Base-by-base conservation (phyloP, 2,888 invertebrate species). In the Cosmopolites sordidus region DNA sequence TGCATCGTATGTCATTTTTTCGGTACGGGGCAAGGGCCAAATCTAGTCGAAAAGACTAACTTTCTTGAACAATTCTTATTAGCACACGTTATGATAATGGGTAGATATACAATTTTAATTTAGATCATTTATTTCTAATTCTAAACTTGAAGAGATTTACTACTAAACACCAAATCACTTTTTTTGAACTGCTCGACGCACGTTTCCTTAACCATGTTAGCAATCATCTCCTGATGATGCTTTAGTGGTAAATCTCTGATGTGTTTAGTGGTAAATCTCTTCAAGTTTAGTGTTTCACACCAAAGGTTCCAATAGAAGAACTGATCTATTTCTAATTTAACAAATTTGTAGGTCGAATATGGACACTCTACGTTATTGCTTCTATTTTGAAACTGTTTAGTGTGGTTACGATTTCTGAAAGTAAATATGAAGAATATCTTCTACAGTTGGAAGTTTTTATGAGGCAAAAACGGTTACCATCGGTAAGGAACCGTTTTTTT, bases 361-460 rank as follows among this genome's bases (percentile, higher is more conserved):
- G 59, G 48, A 62, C 65, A 1, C 61, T 66, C 12, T 58, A 64
- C 17, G 54, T 69, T 1, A 47, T 64, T 14, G 65, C 64, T 5
- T 56, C 53, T 27, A 48, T 66, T n/a, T 45, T 74, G 62, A 16
- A 64, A 59, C 44, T 62, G 6, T 66, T 66, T 43, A 65, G 65
- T 4, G 52, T 63, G 1, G 59, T 66, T 2, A 67, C 68, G 1
- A 68, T 71, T 15, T 69, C 74, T 1, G 69, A 74, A 49, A 65
- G 71, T 5, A 73, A 73, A 51, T 75, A 74, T 61, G 71, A 74
- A 49, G 76, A 76, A 48, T 71, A 79, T 16, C 73, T 78, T 61
- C 72, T 75, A 48, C 77, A 78, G 64, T 59, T 73, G n/a, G 69
- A 76, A 67, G 76, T 77, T 51, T 82, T 79, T 60, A 78, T 79